Evolutionary conservation across 2,797 vertebrate genomes (phyloP).

Genomic region (Distichodus sexfasciatus): DNA sequence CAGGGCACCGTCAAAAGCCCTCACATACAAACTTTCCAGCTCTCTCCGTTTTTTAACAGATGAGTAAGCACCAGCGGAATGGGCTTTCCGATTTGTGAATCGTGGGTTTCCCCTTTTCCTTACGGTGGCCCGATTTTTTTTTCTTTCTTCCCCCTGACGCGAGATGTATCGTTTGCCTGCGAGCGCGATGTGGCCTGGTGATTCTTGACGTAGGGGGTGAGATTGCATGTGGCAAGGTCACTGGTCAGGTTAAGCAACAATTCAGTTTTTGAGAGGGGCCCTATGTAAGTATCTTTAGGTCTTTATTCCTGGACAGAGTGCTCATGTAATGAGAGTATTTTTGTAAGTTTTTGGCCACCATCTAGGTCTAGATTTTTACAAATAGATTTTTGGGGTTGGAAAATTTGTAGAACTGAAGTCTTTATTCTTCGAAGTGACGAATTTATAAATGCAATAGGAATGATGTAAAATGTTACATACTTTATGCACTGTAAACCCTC

Average conservation of each 20-base stretch:
- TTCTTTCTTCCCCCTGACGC: slow-evolving; percentile 61
- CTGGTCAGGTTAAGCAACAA: slow-evolving; percentile 78
- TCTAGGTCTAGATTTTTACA: too few relatives aligned
- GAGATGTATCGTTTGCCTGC: slow-evolving; percentile 61
- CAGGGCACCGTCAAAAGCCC: slow-evolving; percentile 83
- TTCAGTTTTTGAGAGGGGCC: slow-evolving; percentile 64
- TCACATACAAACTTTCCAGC: slow-evolving; percentile 80
- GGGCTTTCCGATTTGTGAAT: slow-evolving; percentile 62
- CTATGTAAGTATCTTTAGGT: too few relatives aligned
- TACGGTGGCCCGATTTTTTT: slow-evolving; percentile 55
- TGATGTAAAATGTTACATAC: slow-evolving; percentile 66
- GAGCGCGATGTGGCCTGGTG: slow-evolving; percentile 61
- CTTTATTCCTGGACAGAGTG: not conserved
- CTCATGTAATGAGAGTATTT: slow-evolving; percentile 36
- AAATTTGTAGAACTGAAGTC: too few relatives aligned
- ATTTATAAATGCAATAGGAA: too few relatives aligned
- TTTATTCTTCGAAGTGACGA: too few relatives aligned
- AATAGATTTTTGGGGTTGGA: too few relatives aligned
- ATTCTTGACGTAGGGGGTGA: slow-evolving; percentile 57
- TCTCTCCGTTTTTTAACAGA: slow-evolving; percentile 83
- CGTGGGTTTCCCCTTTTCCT: slow-evolving; percentile 67
- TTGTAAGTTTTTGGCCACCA: too few relatives aligned
- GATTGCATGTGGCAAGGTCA: slow-evolving; percentile 78
- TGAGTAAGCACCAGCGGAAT: slow-evolving; percentile 80
- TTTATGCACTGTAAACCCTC: slow-evolving; percentile 63